Evolutionary conservation across 1,140 invertebrate species (phyloP).

Genomic region (Calliopsis andreniformis): DNA sequence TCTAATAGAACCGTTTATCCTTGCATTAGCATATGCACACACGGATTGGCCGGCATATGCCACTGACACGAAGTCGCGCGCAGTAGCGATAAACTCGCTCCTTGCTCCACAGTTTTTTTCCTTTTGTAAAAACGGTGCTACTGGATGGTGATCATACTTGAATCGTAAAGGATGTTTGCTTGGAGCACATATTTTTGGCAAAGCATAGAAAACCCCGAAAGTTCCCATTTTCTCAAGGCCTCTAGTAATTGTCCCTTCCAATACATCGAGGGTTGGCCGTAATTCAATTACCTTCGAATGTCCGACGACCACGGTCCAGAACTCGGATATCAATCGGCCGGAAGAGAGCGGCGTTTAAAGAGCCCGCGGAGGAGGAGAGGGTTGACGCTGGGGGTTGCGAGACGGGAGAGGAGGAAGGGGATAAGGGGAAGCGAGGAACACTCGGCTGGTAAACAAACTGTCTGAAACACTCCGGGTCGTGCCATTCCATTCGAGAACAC

Average conservation of each 20-base stretch:
- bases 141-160: background rate
- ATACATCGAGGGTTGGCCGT: background rate
- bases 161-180: no score
- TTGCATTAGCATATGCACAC: conserved; percentile 79
- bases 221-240: no score
- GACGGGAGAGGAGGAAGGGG: background rate
- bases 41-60: conserved; percentile 57
- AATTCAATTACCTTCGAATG: background rate
- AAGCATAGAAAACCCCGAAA: no score
- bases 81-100: conserved; percentile 31
- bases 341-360: conserved; percentile 47
- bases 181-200: no score
- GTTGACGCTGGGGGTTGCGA: conserved; percentile 20
- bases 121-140: no score
- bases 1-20: conserved; percentile 79
- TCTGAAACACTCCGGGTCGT: conserved; percentile 77
- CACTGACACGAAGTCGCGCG: conserved; percentile 30
- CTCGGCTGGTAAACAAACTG: conserved; percentile 79
- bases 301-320: background rate
- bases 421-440: conserved; percentile 54
- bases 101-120: conserved; percentile 11
- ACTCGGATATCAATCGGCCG: conserved; percentile 57
- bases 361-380: conserved; percentile 35
- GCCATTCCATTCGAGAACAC: conserved; percentile 71
- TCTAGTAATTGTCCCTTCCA: no score